Conservation (phyloP, 2,888 invertebrate species). For the Drosophila anomelani region DNA sequence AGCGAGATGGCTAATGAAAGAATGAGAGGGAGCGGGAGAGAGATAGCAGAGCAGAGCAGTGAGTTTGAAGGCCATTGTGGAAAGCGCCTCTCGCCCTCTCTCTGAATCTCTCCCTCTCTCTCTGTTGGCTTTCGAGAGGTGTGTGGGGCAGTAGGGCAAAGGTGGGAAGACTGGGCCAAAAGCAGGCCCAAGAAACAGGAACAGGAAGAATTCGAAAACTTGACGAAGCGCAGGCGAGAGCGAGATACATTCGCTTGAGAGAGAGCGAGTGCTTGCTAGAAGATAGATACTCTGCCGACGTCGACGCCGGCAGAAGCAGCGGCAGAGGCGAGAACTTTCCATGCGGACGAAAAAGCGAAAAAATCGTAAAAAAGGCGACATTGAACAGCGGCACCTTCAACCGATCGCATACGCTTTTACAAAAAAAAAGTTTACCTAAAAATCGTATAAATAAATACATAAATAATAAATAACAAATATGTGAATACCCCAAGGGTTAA, state of each 20-base stretch:
- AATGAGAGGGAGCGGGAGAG: constrained; percentile 17
- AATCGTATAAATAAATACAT: constrained; percentile 15
- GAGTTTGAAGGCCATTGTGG: constrained; percentile 48
- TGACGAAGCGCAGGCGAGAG: constrained; percentile 65
- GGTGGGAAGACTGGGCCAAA: constrained; percentile 24
- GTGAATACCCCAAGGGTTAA: background rate
- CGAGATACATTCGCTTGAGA: constrained; percentile 13
- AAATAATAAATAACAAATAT: background rate
- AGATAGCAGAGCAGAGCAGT: constrained; percentile 18
- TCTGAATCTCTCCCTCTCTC: background rate
- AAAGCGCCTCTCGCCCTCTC: constrained; percentile 24
- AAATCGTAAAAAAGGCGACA: constrained; percentile 58
- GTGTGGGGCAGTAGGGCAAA: constrained; percentile 75
- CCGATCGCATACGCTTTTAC: constrained; percentile 71
- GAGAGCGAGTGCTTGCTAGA: constrained; percentile 30
- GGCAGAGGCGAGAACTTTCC: constrained; percentile 74
- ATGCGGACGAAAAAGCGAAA: constrained; percentile 69
- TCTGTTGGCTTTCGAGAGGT: constrained; percentile 28
- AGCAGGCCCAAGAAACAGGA: constrained; percentile 67
- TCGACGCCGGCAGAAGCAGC: constrained; percentile 29
- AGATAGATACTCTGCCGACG: constrained; percentile 59
- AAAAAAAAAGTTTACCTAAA: constrained; percentile 1
- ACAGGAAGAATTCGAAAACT: constrained; percentile 72
- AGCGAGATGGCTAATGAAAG: constrained; percentile 4
- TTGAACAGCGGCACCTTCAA: constrained; percentile 81